Evolutionary conservation across 1,140 invertebrate genomes (phyloP), one percentile per base, ranked within the genome.

Genomic region (Neelides sp.): DNA sequence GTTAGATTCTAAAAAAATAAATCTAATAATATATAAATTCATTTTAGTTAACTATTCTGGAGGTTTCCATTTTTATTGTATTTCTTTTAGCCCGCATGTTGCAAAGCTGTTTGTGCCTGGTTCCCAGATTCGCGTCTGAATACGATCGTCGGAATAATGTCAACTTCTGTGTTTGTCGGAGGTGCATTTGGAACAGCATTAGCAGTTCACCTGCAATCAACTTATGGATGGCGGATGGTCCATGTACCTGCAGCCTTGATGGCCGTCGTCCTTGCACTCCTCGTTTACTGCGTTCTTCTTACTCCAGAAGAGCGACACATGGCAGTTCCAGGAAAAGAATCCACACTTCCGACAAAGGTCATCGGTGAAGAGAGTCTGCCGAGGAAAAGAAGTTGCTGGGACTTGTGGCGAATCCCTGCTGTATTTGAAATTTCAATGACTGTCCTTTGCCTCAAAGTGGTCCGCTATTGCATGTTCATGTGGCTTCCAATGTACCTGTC

Each of bases 391-490:
- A 45, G 24, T 24, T 47, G 52, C 19, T 49, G 48, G 19, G 44
- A 52, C 28, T 49, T 69, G 13, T 66, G 64, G 65, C 45, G 46
- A 26, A 61, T 68, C 26, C 64, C 65, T 13, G 65, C 68, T 58
- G 64, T 75, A 19, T 59, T 66, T n/a, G 72, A 75, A 55, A 64
- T 73, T 19, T 66, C 73, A 13, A 41, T 71, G 20, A 65, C 68
- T 20, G 67, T 75, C 41, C 68, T 75, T 48, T 73, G 70, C 55
- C 59, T 74, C 2, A 75, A 75, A 60, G 60, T 72, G 28, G 72
- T 74, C 3, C 67, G 73, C 15, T 75, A 75, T 58, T 67, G 67
- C 51, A 71, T 75, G 64, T 72, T 71, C 58, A 71, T 74, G 65
- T 75, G 72, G 73, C 59, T 75, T 24, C 73, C 72, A 1, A 64